A percentile compares a stretch with the other conserved stretches of the same genome.
Conservation (phyloP, 2,888 invertebrate genomes). For the Xestia ashworthii region DNA sequence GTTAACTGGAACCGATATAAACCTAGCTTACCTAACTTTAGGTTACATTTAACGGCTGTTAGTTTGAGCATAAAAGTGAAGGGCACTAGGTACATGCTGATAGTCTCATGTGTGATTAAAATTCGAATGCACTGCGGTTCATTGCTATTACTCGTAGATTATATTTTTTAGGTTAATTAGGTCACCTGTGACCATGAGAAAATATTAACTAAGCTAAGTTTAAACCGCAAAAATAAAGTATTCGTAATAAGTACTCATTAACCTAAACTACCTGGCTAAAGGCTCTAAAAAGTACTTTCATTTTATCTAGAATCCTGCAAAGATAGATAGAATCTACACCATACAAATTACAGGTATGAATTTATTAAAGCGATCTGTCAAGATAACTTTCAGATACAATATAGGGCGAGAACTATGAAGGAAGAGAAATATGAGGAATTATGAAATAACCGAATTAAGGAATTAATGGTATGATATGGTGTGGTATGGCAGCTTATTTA, state of each 20-base stretch:
- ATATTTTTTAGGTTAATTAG: slow-evolving; percentile 28
- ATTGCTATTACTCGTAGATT: slow-evolving; percentile 46
- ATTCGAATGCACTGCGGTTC: slow-evolving; percentile 57
- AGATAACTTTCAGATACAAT: background rate
- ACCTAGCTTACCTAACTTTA: slow-evolving; percentile 26
- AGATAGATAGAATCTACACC: background rate
- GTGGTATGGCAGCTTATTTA: too few species aligned
- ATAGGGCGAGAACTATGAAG: background rate
- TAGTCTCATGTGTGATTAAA: slow-evolving; percentile 55
- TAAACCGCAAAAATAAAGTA: background rate
- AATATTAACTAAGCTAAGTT: background rate
- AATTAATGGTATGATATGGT: too few species aligned
- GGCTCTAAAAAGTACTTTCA: background rate
- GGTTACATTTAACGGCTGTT: slow-evolving; percentile 34
- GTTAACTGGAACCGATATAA: slow-evolving; percentile 20
- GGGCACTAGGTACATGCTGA: slow-evolving; percentile 50
- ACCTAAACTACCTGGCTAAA: background rate
- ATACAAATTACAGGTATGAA: background rate
- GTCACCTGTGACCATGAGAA: background rate
- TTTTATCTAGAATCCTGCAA: background rate
- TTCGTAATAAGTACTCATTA: background rate
- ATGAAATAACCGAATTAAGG: too few species aligned
- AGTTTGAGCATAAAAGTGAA: slow-evolving; percentile 65
- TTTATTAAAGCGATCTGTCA: background rate
- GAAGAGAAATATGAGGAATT: too few species aligned